Percentiles rank a stretch among this genome's conserved stretches.
These are phyloP conservation scores for Papilio helenus DNA, from an alignment of 1,140 invertebrate genomes.

Conservation along the genomic window DNA sequence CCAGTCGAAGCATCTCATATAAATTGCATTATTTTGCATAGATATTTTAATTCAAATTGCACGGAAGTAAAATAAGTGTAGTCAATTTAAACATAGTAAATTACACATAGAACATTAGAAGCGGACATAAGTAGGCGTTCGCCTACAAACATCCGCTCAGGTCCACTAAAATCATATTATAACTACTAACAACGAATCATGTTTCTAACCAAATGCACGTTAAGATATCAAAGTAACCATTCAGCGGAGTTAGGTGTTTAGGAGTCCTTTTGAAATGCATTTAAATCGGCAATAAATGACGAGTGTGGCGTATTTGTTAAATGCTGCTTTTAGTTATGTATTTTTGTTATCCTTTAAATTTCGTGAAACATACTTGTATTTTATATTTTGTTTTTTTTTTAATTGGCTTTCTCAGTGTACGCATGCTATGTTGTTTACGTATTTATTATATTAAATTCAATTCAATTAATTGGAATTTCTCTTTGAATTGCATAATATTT, in stretches of 20 bases:
- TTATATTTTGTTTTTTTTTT: background rate
- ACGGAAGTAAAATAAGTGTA: slow-evolving; percentile 4
- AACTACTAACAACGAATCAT: slow-evolving; percentile 19
- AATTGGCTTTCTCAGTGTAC: background rate
- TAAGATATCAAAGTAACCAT: slow-evolving; percentile 9
- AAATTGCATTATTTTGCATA: background rate
- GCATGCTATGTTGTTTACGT: background rate
- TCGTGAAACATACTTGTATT: background rate
- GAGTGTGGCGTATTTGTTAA: too few relatives aligned
- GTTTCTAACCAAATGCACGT: background rate
- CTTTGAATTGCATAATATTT: background rate
- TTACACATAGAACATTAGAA: slow-evolving; percentile 24
- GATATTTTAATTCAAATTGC: background rate
- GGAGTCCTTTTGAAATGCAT: background rate
- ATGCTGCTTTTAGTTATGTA: background rate
- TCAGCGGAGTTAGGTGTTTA: background rate
- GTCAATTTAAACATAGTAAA: slow-evolving; percentile 4
- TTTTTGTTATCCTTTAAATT: background rate
- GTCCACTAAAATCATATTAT: slow-evolving; percentile 12
- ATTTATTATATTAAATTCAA: background rate
- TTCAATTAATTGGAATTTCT: too few relatives aligned
- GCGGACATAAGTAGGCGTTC: slow-evolving; percentile 38
- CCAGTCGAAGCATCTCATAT: too few relatives aligned
- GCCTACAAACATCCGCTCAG: slow-evolving; percentile 36
- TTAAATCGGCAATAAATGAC: background rate